Base-by-base conservation (phyloP, 1,140 invertebrate species). In the Carposina sasakii region DNA sequence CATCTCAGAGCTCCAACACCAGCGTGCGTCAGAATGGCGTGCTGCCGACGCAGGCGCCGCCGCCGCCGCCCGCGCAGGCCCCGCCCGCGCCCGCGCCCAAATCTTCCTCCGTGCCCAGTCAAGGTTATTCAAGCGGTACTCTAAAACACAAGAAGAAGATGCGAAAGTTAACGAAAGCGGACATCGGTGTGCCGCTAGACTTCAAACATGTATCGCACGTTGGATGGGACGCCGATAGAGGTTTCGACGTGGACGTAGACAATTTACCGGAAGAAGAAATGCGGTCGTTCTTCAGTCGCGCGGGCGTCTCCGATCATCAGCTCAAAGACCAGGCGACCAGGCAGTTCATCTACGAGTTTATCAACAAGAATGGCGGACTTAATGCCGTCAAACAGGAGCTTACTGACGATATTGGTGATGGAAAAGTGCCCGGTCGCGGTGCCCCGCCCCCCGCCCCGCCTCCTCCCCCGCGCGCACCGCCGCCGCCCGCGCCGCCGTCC, bases 321-420 rank as follows among this genome's bases (percentile, higher is more conserved):
- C 86, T 97, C 2, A 86, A 92, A 55, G 93, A 98, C 83, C 89
- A 90, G 52, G 91, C 92, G n/a, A 98, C 96, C 1, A 86, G 95
- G 15, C 90, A 94, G 47, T 98, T 97, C 74, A 98, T 99, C 71
- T 98, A 98, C 76, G 93, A 97, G 81, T 98, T 98, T 73, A 95
- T 98, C 54, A 90, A 94, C 68, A 87, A 82, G 52, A 87, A 96
- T 86, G 94, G 95, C 26, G 95, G 94, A 15, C 73, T 94, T 17
- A 91, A 92, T 54, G 91, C 91, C 22, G 88, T 91, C 6, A 89
- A 90, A 71, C 83, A 88, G 57, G 86, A 89, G 46, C 67, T 87
- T n/a, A n/a, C n/a, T n/a, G n/a, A n/a, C n/a, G n/a, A n/a, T n/a
- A n/a, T n/a, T n/a, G n/a, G n/a, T n/a, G n/a, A n/a, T n/a, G n/a